Evolutionary conservation across 2,797 vertebrate species (phyloP), one percentile per base, ranked within the genome.

Genomic region (Halcyon leucocephala): DNA sequence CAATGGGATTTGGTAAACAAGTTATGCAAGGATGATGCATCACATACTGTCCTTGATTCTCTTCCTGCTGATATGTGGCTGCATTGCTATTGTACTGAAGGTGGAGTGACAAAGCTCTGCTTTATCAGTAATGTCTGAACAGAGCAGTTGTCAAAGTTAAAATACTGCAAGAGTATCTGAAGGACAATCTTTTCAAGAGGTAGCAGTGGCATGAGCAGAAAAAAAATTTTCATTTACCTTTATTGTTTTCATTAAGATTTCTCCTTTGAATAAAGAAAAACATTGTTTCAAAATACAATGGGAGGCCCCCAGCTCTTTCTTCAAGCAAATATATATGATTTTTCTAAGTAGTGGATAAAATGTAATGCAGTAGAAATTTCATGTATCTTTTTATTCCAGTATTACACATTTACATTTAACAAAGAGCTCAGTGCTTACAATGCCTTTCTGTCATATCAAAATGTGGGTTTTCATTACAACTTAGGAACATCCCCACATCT

Each of bases 141-240:
- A 88, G 81, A 95, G 83, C 81, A 89, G 70, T 81, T 95, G 88
- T 95, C 88, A 90, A 33, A 93, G 66, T 79, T 70, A 82, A 95
- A 94, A 67, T 73, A 80, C 64, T 93, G 83, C 90, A 80, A 8
- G 24, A 48, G 65, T 42, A 86, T 58, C 81, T 90, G 71, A 93
- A 96, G 82, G 93, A 88, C 60, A 64, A 15, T 52, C 80, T 95
- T 90, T 84, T 44, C 20, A 35, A 72, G 77, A 82, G 64, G 39
- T 11, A 91, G 70, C 10, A 44, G 37, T 80, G 55, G 46, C 71
- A 70, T 35, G 64, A 85, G 73, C 92, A 71, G 39, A 83, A 58
- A 82, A 22, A 9, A 66, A 85, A 33, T 58, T 89, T 73, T 90
- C 2, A 14, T 71, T 91, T 81, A 8, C 25, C 83, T 84, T 61